A percentile compares a stretch with the other conserved stretches of the same genome.
Conservation (phyloP, 2,888 invertebrate species). For the Diplolepis rosae region DNA sequence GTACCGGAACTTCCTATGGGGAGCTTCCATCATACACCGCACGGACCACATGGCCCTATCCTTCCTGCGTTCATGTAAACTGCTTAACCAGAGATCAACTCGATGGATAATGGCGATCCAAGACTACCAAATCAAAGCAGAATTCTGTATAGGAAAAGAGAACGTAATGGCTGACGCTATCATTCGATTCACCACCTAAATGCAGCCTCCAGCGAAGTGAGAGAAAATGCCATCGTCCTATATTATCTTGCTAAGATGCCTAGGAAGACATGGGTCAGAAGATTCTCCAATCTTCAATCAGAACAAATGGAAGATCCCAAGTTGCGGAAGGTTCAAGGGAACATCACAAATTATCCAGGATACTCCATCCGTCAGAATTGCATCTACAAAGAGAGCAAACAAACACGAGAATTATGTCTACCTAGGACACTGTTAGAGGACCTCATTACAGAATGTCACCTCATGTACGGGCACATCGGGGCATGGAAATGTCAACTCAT, state of each 20-base stretch:
- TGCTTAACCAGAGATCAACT: conserved; percentile 52
- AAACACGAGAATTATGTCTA: not conserved
- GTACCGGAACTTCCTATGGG: conserved; percentile 39
- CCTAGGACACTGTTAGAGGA: not conserved
- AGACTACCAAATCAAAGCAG: conserved; percentile 53
- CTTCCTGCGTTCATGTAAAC: conserved; percentile 54
- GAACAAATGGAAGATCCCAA: not conserved
- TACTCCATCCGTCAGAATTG: not conserved
- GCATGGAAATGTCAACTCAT: conserved; percentile 26
- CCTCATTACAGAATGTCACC: conserved; percentile 27
- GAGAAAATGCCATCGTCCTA: not conserved
- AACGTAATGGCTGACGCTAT: conserved; percentile 52
- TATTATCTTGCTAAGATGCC: not conserved
- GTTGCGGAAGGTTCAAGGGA: not conserved
- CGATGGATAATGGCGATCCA: conserved; percentile 57
- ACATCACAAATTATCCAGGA: not conserved
- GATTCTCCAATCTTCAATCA: not conserved
- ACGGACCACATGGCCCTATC: conserved; percentile 58
- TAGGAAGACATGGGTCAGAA: not conserved
- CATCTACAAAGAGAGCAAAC: not conserved
- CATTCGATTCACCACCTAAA: conserved; percentile 39
- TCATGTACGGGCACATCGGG: conserved; percentile 31
- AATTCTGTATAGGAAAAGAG: too few relatives aligned
- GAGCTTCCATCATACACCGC: conserved; percentile 44
- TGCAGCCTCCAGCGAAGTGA: not conserved